Conservation (phyloP, 1,140 invertebrate species). For the Ylistrum balloti region DNA sequence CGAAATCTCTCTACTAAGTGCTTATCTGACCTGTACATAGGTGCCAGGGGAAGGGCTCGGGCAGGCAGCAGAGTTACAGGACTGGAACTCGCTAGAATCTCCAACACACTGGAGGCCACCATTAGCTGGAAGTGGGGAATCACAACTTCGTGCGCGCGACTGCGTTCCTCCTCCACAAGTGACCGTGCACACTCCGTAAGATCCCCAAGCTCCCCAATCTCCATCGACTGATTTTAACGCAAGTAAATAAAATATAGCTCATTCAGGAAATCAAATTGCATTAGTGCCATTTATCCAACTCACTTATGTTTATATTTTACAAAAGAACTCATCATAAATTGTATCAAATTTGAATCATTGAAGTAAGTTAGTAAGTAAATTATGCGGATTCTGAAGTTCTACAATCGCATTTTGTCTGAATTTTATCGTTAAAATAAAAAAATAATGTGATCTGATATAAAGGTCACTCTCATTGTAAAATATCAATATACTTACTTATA, state of each 20-base stretch:
- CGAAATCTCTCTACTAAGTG: no score
- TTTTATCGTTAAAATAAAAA: no score
- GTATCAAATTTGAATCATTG: no score
- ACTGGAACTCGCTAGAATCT: slow-evolving; percentile 52
- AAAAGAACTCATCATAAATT: no score
- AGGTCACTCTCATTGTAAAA: no score
- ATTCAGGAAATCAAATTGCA: no score
- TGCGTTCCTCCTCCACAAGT: slow-evolving; percentile 65
- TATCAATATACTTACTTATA: neutral
- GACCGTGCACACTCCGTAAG: slow-evolving; percentile 63
- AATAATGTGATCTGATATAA: neutral
- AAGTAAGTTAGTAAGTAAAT: no score
- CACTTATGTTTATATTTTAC: no score
- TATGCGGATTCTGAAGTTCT: no score
- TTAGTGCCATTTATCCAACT: no score
- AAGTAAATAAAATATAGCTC: no score
- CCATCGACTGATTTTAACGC: slow-evolving; percentile 49
- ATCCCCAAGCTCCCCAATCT: slow-evolving; percentile 56
- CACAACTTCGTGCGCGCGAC: slow-evolving; percentile 62
- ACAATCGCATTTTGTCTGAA: no score
- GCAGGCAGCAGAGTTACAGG: slow-evolving; percentile 58
- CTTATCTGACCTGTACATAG: slow-evolving; percentile 56
- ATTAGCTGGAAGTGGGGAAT: slow-evolving; percentile 67
- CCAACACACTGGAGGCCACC: slow-evolving; percentile 67
- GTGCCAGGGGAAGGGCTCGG: slow-evolving; percentile 46